These are phyloP conservation scores for Cerastis rubricosa DNA, from an alignment of 2,888 invertebrate species.

Conservation along the genomic window DNA sequence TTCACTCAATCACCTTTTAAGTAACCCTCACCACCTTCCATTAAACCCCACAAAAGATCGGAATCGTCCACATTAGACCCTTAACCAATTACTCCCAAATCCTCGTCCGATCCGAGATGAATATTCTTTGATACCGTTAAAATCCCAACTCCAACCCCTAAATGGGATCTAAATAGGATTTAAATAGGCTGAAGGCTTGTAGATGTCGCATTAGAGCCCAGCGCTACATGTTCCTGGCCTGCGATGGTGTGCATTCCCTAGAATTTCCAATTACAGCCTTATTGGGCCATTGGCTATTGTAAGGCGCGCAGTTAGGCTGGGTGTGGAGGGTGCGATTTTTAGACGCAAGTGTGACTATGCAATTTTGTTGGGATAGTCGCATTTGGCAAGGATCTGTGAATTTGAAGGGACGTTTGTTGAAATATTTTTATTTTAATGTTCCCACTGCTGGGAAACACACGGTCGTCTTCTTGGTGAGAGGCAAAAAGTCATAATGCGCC, in stretches of 20 bases:
- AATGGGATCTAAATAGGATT: constrained; percentile 68
- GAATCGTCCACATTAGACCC: constrained; percentile 19
- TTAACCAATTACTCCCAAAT: constrained; percentile 61
- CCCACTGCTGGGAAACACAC: background rate
- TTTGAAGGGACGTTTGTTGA: background rate
- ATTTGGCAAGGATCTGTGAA: background rate
- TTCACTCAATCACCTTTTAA: background rate
- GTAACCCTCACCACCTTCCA: background rate
- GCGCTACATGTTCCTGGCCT: constrained; percentile 68
- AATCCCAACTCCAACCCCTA: constrained; percentile 60
- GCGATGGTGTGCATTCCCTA: constrained; percentile 76
- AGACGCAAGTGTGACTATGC: constrained; percentile 10
- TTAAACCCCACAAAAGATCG: constrained; percentile 3
- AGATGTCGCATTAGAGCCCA: constrained; percentile 75
- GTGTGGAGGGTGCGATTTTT: constrained; percentile 32
- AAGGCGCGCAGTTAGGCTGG: constrained; percentile 64
- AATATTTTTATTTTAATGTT: background rate
- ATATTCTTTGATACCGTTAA: constrained; percentile 62
- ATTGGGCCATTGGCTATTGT: constrained; percentile 81
- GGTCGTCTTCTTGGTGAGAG: background rate
- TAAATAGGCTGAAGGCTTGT: constrained; percentile 72
- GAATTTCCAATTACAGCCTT: constrained; percentile 86
- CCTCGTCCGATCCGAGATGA: constrained; percentile 42
- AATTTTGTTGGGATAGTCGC: background rate
- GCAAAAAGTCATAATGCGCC: background rate